Evolutionary conservation across 2,113 vertebrate species (phyloP), one percentile per base, ranked within the genome.

Genomic region (Ctenodactylus gundi): DNA sequence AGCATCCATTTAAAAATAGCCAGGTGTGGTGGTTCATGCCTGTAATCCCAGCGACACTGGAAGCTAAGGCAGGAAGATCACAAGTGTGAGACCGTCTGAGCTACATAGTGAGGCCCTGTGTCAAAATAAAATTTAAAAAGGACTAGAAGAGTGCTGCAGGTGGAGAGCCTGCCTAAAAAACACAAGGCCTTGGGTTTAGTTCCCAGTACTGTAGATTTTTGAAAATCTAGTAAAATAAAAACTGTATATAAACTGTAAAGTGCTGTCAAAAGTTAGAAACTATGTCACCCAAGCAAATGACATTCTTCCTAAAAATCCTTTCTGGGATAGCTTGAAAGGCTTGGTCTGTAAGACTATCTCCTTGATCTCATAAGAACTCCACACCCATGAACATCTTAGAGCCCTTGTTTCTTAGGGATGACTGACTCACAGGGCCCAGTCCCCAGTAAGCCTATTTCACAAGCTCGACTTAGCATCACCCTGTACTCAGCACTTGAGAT

Each of bases 1-100:
- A 91, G 41, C 23, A 77, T 68, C 77, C 76, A 27, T 77, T 65
- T 77, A 67, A 83, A 93, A 93, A 18, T 75, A 55, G 44, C 44
- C 15, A 6, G 44, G 31, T 31, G 7, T 4, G 46, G 13, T 46
- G 41, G 46, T 15, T 46, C 27, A 17, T 14, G 17, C 25, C 41
- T 7, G 14, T 49, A 49, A 73, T 46, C 44, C 44, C 46, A 73
- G 27, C 41, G 29, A 31, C 70, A 46, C 49, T 46, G 44, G 44
- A 31, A 44, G 27, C 44, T 73, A 44, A 73, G 39, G 70, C 41
- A 17, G 44, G 27, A 73, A 73, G 41, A 36, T 36, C 39, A n/a
- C 67, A 41, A 68, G 67, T 68, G 4, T 68, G 36, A 68, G 67
- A 4, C 67, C 67, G 20, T 20, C 67, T 3, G 9, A 36, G 36